These are phyloP conservation scores for Lithosia quadra DNA, from an alignment of 2,888 invertebrate genomes.

Conservation along the genomic window DNA sequence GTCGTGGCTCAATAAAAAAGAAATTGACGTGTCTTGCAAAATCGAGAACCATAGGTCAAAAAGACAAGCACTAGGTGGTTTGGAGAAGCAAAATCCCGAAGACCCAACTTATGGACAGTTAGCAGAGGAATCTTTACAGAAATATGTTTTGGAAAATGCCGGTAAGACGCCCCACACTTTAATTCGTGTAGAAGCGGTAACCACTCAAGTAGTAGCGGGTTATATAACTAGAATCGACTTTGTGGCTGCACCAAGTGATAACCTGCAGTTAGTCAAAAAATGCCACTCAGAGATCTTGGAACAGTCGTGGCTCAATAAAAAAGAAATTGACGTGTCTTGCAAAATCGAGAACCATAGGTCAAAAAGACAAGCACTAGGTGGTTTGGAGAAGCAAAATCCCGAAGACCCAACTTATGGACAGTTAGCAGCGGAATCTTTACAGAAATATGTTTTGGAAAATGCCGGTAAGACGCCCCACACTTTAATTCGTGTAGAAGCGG, in stretches of 20 bases:
- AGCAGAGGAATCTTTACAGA: conserved; percentile 49
- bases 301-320: conserved; percentile 48
- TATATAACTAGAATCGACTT: conserved; percentile 42
- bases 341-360: conserved; percentile 31
- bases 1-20: conserved; percentile 46
- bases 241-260: conserved; percentile 29
- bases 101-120: conserved; percentile 40
- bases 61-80: conserved; percentile 27
- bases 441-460: conserved; percentile 42
- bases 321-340: conserved; percentile 5
- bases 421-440: conserved; percentile 49
- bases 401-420: conserved; percentile 38
- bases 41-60: conserved; percentile 34
- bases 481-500: conserved; percentile 41
- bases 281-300: conserved; percentile 58
- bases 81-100: conserved; percentile 27
- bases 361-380: conserved; percentile 27
- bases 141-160: conserved; percentile 40
- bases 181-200: conserved; percentile 40
- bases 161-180: conserved; percentile 30
- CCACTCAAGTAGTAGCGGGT: conserved; percentile 50
- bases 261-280: too few relatives aligned
- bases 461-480: conserved; percentile 25
- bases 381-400: conserved; percentile 25
- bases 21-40: neutral